Evolutionary conservation across 2,797 vertebrate species (phyloP).

Genomic region (Alectoris magna): DNA sequence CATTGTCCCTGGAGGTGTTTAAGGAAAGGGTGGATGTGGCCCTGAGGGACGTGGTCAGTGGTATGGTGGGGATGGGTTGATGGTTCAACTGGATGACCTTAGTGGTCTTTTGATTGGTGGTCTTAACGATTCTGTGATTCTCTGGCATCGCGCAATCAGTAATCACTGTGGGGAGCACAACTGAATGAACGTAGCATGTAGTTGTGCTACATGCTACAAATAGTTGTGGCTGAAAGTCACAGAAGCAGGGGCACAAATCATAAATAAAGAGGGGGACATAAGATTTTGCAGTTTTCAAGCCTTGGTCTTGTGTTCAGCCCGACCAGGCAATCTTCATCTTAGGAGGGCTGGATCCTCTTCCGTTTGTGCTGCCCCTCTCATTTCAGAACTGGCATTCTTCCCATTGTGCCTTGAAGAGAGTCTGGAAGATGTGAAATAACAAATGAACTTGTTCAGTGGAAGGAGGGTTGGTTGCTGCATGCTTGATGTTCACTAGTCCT

Average conservation of each 20-base stretch:
- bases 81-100: too few relatives aligned
- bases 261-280: neutral
- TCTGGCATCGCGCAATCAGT: neutral
- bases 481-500: neutral
- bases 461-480: neutral
- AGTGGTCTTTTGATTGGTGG: too few relatives aligned
- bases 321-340: neutral
- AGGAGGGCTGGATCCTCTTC: neutral
- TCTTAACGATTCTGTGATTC: too few relatives aligned
- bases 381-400: neutral
- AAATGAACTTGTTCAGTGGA: neutral
- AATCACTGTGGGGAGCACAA: neutral
- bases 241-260: neutral
- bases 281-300: neutral
- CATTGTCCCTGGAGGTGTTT: too few relatives aligned
- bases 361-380: neutral
- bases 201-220: too few relatives aligned
- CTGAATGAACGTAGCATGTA: neutral
- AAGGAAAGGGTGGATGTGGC: too few relatives aligned
- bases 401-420: neutral
- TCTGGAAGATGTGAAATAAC: neutral
- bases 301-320: neutral
- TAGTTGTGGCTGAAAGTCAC: neutral
- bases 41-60: too few relatives aligned
- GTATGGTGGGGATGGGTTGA: too few relatives aligned